Evolutionary conservation across 2,797 vertebrate genomes (phyloP), one percentile per base, ranked within the genome.

Genomic region (Falco peregrinus): DNA sequence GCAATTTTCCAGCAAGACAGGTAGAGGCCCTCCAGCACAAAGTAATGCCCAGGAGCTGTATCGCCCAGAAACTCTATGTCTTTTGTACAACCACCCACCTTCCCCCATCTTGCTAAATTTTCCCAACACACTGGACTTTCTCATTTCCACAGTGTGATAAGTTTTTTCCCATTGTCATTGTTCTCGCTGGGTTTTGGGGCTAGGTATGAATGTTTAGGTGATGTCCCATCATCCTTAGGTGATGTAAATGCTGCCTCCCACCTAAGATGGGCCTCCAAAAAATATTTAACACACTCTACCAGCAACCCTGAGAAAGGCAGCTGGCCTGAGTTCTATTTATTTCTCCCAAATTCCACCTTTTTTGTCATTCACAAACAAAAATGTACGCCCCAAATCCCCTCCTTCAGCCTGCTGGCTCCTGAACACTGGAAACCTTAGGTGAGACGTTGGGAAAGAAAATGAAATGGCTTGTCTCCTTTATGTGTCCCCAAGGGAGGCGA

Each of bases 341-440:
- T 96, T 90, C 51, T 77, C 81, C 22, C 60, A 51, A 35, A 78
- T 76, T 20, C 47, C 39, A 96, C 84, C 54, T 29, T 85, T 74
- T 98, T 97, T 51, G 61, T 74, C 56, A 82, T 70, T 87, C 41
- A 50, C 41, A 56, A 31, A 15, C 29, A 51, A 92, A 91, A 81
- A 45, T 1, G 0, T 61, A 25, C 0, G 3, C 28, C 48, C 8
- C 37, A 90, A 84, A 87, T 84, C 43, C 24, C 17, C 25, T 37
- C 19, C 15, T 92, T 74, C 33, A 61, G 9, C 28, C 19, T 69
- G 47, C 12, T 73, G 69, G 26, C 20, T 86, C 16, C 81, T 53
- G 59, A 89, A 25, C 53, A 75, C 96, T 95, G 91, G 96, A 98
- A 97, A 97, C 65, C 80, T 95, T 93, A 90, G 86, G 85, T 90